phyloP scores from a whole-genome alignment of 1,140 invertebrate genomes.

The Himalopsyche phryganea region DNA sequence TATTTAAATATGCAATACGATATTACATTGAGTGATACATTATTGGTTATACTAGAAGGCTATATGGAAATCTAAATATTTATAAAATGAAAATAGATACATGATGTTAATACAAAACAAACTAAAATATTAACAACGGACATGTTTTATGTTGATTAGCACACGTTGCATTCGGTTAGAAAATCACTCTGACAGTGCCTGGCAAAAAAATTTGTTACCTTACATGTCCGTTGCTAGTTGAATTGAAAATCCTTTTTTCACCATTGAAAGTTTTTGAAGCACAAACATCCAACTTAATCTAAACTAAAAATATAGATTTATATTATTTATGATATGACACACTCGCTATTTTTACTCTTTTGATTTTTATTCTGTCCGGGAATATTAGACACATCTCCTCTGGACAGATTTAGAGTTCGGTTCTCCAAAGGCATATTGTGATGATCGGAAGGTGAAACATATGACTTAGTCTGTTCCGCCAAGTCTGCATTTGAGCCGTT shows the following conservation, averaged over 20 bases:
- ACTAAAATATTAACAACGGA: slow-evolving; percentile 22
- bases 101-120: neutral
- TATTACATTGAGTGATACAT: too few species aligned
- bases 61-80: slow-evolving; percentile 10
- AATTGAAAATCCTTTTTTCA: slow-evolving; percentile 1
- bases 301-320: neutral
- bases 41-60: too few species aligned
- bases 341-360: slow-evolving; percentile 9
- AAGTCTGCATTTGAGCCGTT: too few species aligned
- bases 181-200: slow-evolving; percentile 1
- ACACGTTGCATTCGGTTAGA: slow-evolving; percentile 27
- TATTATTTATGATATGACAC: slow-evolving; percentile 2
- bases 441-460: too few species aligned
- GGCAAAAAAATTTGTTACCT: slow-evolving; percentile 16
- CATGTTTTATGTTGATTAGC: slow-evolving; percentile 21
- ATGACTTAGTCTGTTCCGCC: too few species aligned
- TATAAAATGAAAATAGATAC: neutral
- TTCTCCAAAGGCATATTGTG: too few species aligned
- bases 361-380: neutral
- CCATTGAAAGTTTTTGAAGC: slow-evolving; percentile 4
- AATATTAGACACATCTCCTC: neutral
- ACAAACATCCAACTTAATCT: slow-evolving; percentile 2
- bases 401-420: too few species aligned
- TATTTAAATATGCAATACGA: too few species aligned
- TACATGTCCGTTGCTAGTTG: slow-evolving; percentile 27